A percentile compares a stretch with the other conserved stretches of the same genome.
Evolutionary conservation across 2,797 vertebrate genomes (phyloP).

Genomic region (Lacerta viridis): DNA sequence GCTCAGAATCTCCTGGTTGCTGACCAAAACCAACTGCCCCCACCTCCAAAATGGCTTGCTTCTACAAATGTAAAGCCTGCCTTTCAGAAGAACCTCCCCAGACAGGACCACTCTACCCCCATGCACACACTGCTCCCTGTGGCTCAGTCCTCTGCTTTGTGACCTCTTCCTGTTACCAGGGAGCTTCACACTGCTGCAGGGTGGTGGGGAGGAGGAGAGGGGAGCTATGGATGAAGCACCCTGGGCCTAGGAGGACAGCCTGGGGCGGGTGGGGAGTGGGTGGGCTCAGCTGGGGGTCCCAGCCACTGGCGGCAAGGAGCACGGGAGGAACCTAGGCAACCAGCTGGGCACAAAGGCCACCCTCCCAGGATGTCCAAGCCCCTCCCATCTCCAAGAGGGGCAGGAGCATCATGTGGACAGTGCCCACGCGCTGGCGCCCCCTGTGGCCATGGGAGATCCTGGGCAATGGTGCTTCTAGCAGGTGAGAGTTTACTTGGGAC

Average conservation of each 20-base stretch:
- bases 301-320: not conserved
- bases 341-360: not conserved
- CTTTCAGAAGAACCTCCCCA: not conserved
- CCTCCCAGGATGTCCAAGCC: not conserved
- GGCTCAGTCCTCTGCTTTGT: not conserved
- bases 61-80: not conserved
- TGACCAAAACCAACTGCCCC: not conserved
- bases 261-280: not conserved
- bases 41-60: not conserved
- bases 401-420: not conserved
- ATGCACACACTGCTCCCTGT: not conserved
- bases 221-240: not conserved
- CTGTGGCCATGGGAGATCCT: not conserved
- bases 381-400: not conserved
- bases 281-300: not conserved
- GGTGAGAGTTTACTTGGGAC: not conserved
- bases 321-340: not conserved
- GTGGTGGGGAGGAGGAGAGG: not conserved
- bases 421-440: not conserved
- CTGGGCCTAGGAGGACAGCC: not conserved
- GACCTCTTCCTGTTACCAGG: not conserved
- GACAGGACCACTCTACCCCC: not conserved
- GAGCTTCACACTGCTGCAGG: not conserved
- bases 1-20: not conserved
- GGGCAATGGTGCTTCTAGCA: slow-evolving; percentile 5